Evolutionary conservation across 2,888 invertebrate genomes (phyloP), one percentile per base, ranked within the genome.

Genomic region (Agriotes lineatus): DNA sequence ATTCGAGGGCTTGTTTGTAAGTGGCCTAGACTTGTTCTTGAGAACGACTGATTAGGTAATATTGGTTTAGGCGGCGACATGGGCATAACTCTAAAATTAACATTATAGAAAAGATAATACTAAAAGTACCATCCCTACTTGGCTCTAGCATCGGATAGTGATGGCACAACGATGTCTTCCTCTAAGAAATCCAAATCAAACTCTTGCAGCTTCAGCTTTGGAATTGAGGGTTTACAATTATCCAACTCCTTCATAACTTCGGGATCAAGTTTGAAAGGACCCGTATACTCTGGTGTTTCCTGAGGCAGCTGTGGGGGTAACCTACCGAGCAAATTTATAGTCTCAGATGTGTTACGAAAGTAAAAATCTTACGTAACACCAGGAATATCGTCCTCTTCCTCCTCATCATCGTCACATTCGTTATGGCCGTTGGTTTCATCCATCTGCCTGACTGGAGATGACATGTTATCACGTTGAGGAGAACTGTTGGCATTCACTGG

Each of bases 221-320:
- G 74, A 45, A 77, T 75, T 2, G 72, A 65, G 7, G 72, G 74
- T 50, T 68, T 63, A 44, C 78, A 70, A 25, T 81, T 84, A 81
- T 94, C 94, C 56, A 94, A 87, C 75, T 89, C 88, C 25, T 90
- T 89, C 74, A 94, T 87, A 69, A 93, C 86, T 65, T 90, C 88
- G 14, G 90, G 89, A 82, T 96, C 95, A 52, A 96, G 85, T 0
- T 91, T 90, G 83, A 93, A 96, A 19, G 94, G 93, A 16, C 95
- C 95, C 0, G 89, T 86, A 2, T 89, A 81, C 61, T 81, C 82
- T 56, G 76, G 76, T 48, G 88, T 85, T 9, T 86, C 85, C 69
- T 85, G 86, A 0, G 84, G 83, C 18, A 85, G 83, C 45, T 82
- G 82, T 3, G 80, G 77, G 14, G 87, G 87, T 77, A 78, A 73